These are phyloP conservation scores for Melolontha melolontha DNA, from an alignment of 2,888 invertebrate species.

Conservation along the genomic window DNA sequence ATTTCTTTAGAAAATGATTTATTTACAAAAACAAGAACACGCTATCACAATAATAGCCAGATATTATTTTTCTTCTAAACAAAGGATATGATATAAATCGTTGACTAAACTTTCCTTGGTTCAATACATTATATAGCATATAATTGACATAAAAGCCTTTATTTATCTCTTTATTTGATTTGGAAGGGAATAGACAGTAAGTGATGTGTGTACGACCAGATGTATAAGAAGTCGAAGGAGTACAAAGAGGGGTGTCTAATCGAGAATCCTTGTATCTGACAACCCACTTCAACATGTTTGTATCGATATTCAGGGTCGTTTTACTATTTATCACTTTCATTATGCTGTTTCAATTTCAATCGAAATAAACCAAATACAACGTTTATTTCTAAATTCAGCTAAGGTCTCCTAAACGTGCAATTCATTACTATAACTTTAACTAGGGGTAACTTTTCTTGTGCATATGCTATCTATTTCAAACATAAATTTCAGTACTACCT, in stretches of 20 bases:
- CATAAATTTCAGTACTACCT: too few species aligned
- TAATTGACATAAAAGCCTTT: conserved; percentile 31
- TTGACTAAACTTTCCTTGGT: too few species aligned
- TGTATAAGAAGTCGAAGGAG: conserved; percentile 47
- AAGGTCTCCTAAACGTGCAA: too few species aligned
- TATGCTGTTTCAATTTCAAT: conserved; percentile 13
- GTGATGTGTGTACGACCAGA: conserved; percentile 40
- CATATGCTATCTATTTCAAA: too few species aligned
- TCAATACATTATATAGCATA: not conserved
- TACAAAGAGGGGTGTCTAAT: conserved; percentile 54
- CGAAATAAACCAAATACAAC: conserved; percentile 7
- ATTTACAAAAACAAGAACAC: too few species aligned
- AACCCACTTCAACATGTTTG: conserved; percentile 56
- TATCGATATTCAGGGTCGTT: conserved; percentile 59
- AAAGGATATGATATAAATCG: too few species aligned
- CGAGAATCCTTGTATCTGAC: conserved; percentile 62
- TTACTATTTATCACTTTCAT: conserved; percentile 46
- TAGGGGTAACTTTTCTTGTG: too few species aligned
- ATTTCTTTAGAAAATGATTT: too few species aligned
- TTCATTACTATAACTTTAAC: too few species aligned
- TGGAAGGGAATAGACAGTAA: not conserved
- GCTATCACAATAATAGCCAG: too few species aligned
- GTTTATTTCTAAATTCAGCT: too few species aligned
- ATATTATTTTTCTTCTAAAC: too few species aligned
- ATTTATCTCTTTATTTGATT: conserved; percentile 37